Evolutionary conservation across 2,797 vertebrate genomes (phyloP).

Genomic region (Babyrousa celebensis): DNA sequence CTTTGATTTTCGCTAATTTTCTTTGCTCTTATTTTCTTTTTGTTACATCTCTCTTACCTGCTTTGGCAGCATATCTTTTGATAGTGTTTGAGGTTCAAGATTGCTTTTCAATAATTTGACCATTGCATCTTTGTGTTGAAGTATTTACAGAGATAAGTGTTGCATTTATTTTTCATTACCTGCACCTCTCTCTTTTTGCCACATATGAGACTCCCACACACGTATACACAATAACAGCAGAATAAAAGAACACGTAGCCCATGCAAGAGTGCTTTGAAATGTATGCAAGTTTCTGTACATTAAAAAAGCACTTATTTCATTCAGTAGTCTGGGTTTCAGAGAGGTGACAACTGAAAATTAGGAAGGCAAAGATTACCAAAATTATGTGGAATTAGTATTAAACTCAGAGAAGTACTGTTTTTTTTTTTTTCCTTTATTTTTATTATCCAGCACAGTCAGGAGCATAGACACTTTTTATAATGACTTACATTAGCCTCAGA

Average conservation of each 20-base stretch:
- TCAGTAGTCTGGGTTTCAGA: constrained; percentile 12
- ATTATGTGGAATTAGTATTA: too few relatives aligned
- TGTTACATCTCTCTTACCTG: background rate
- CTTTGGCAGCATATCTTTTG: background rate
- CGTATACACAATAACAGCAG: fast-evolving
- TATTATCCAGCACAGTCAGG: background rate
- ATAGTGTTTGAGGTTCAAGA: background rate
- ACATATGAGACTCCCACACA: background rate
- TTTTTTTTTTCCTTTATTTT: background rate
- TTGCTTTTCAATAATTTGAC: background rate
- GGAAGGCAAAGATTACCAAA: background rate
- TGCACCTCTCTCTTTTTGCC: background rate
- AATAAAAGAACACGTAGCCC: background rate
- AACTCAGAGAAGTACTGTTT: background rate
- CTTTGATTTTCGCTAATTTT: background rate
- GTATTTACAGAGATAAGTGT: background rate
- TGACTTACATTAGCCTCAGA: background rate
- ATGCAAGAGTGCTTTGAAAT: background rate
- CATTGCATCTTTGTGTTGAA: background rate
- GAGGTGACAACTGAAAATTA: constrained; percentile 9
- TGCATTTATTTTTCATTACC: background rate
- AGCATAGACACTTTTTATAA: background rate
- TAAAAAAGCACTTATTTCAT: background rate
- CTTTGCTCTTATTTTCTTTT: constrained; percentile 9
- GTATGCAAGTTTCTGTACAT: background rate